A percentile compares a stretch with the other conserved stretches of the same genome.
Evolutionary conservation across 1,140 invertebrate genomes (phyloP).

Genomic region (Psilanteris sp.): DNA sequence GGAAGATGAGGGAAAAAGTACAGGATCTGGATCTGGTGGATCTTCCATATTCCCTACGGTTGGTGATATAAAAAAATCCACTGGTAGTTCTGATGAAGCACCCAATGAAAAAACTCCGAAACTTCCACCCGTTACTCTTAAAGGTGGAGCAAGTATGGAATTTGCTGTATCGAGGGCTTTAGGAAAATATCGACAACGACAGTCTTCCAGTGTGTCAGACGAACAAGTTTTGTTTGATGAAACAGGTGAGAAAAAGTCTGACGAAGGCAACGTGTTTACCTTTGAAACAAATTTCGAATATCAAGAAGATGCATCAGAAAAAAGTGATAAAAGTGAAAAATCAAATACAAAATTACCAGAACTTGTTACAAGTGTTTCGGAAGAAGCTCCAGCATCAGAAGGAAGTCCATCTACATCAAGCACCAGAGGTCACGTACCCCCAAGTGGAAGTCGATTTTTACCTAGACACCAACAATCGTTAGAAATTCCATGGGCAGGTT

Average conservation of each 20-base stretch:
- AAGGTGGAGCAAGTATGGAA: slow-evolving; percentile 86
- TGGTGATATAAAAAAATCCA: slow-evolving; percentile 85
- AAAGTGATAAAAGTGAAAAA: slow-evolving; percentile 72
- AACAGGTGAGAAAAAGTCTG: slow-evolving; percentile 76
- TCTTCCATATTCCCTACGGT: slow-evolving; percentile 86
- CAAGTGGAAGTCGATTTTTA: slow-evolving; percentile 80
- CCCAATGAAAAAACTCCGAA: slow-evolving; percentile 81
- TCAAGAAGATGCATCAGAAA: slow-evolving; percentile 72
- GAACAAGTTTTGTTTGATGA: slow-evolving; percentile 82
- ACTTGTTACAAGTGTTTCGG: slow-evolving; percentile 75
- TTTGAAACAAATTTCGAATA: slow-evolving; percentile 71
- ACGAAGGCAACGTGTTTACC: slow-evolving; percentile 62
- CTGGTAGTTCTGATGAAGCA: slow-evolving; percentile 75
- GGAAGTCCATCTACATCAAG: slow-evolving; percentile 84
- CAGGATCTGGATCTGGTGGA: slow-evolving; percentile 81
- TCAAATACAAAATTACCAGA: slow-evolving; percentile 73
- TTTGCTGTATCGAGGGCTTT: slow-evolving; percentile 91
- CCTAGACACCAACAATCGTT: slow-evolving; percentile 88
- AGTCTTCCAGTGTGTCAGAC: slow-evolving; percentile 85
- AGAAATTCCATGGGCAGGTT: slow-evolving; percentile 85
- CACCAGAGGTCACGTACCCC: slow-evolving; percentile 79
- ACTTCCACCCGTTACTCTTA: slow-evolving; percentile 79
- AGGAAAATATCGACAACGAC: slow-evolving; percentile 89
- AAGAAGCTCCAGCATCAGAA: slow-evolving; percentile 80
- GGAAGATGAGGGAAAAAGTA: slow-evolving; percentile 83